Percentiles rank a stretch among this genome's conserved stretches.
phyloP scores from a whole-genome alignment of 2,113 vertebrate genomes.

The Dipodomys merriami region DNA sequence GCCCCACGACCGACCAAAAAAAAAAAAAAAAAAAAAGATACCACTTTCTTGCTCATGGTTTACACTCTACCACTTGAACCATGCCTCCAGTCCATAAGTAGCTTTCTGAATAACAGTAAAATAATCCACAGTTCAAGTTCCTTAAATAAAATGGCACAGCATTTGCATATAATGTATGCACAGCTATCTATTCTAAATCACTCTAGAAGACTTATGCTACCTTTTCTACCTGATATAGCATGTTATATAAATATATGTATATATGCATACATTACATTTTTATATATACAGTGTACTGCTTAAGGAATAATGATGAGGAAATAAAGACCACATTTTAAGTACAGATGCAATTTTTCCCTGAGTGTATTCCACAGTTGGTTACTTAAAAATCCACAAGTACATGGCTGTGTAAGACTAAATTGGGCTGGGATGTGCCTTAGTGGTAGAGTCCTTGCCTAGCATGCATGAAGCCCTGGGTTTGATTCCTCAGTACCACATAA shows the following conservation, averaged over 20 bases:
- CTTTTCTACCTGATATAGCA: neutral
- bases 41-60: too few species aligned
- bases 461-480: too few species aligned
- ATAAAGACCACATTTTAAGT: neutral
- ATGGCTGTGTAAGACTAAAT: neutral
- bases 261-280: neutral
- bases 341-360: neutral
- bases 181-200: neutral
- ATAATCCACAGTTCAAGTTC: neutral
- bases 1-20: too few species aligned
- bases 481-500: too few species aligned
- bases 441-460: too few species aligned
- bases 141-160: neutral
- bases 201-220: neutral
- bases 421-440: too few species aligned
- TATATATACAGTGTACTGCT: neutral
- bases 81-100: neutral
- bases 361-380: neutral
- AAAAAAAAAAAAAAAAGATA: too few species aligned
- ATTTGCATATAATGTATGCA: neutral
- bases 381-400: neutral
- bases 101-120: constrained; percentile 11
- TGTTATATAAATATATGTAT: neutral
- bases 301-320: neutral
- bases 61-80: too few species aligned